A percentile compares a stretch with the other conserved stretches of the same genome.
These are phyloP conservation scores for Gephyroberyx darwinii DNA, from an alignment of 2,797 vertebrate genomes.

Conservation along the genomic window DNA sequence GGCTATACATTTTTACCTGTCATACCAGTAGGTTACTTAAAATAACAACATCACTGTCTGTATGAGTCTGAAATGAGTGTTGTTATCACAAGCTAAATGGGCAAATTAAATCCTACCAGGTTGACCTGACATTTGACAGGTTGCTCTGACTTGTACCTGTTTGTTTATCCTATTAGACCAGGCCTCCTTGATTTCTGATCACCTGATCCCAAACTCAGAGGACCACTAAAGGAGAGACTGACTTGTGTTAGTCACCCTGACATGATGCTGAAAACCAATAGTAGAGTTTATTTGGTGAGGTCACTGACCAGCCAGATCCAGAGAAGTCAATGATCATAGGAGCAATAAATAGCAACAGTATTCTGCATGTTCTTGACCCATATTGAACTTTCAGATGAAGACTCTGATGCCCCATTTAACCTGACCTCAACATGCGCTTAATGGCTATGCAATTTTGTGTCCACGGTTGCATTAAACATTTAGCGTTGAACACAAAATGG, in stretches of 20 bases:
- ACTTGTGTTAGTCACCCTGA: conserved; percentile 22
- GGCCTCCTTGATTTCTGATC: conserved; percentile 32
- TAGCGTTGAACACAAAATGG: too few species aligned
- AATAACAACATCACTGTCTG: too few species aligned
- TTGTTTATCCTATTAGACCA: conserved; percentile 18
- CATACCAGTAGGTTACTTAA: too few species aligned
- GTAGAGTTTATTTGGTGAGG: conserved; percentile 23
- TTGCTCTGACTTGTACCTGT: background rate
- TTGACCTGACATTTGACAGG: background rate
- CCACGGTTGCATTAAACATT: background rate
- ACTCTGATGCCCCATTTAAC: background rate
- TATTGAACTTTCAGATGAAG: background rate
- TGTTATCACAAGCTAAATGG: background rate
- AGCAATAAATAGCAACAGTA: conserved; percentile 28
- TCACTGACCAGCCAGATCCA: conserved; percentile 40
- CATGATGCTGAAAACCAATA: conserved; percentile 8
- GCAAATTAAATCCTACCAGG: background rate
- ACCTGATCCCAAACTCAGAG: background rate
- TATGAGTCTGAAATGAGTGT: too few species aligned
- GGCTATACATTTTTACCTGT: too few species aligned
- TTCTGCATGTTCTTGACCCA: background rate
- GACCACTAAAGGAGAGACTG: background rate
- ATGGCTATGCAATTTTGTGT: background rate
- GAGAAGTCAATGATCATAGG: conserved; percentile 52
- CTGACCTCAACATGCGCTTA: background rate